Evolutionary conservation across 2,113 vertebrate species (phyloP).

Genomic region (Formicarius rufipectus): DNA sequence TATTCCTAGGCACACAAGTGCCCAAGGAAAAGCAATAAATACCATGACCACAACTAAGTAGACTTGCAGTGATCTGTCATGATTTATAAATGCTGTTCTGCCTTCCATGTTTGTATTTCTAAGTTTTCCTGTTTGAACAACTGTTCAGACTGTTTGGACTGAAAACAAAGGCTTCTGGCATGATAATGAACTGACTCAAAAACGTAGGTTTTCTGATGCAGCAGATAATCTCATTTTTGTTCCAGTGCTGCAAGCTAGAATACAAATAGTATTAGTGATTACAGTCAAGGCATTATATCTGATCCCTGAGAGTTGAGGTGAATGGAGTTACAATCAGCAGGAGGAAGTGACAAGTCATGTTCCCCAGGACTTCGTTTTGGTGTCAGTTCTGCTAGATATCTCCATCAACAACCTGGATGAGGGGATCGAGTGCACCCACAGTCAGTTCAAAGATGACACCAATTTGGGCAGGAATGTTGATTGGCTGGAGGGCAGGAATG

Average conservation of each 20-base stretch:
- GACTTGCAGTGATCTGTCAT: not conserved
- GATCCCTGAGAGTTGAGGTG: not conserved
- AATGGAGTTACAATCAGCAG: not conserved
- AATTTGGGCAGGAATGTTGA: accelerated
- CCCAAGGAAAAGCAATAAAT: not conserved
- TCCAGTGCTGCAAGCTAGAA: not conserved
- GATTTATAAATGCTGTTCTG: not conserved
- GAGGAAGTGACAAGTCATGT: accelerated
- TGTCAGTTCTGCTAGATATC: not conserved
- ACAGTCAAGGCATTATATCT: not conserved
- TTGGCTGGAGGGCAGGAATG: not conserved
- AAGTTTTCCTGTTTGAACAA: constrained; percentile 59
- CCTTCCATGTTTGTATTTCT: constrained; percentile 17
- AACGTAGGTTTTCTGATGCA: not conserved
- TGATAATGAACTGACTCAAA: constrained; percentile 21
- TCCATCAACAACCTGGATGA: not conserved
- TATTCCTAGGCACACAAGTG: accelerated
- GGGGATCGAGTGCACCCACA: accelerated
- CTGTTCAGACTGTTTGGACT: constrained; percentile 38
- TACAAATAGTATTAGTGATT: not conserved
- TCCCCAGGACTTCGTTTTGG: not conserved
- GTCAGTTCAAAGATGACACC: not conserved
- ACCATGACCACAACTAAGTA: not conserved
- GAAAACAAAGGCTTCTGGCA: constrained; percentile 14
- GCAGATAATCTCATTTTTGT: not conserved